Evolutionary conservation across 1,140 invertebrate genomes (phyloP), one percentile per base, ranked within the genome.

Genomic region (Microplitis demolitor): DNA sequence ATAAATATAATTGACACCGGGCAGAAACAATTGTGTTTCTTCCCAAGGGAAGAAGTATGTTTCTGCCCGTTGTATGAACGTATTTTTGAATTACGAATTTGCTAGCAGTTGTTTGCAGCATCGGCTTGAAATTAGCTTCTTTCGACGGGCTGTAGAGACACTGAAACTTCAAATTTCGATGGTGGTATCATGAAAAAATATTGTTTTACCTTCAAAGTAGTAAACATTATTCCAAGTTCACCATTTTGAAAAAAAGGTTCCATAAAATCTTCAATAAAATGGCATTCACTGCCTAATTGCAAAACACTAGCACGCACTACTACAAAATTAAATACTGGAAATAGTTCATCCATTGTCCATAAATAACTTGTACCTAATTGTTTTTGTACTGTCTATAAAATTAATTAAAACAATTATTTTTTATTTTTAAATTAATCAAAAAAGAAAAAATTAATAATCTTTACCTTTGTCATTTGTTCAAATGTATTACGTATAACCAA

Each of bases 281-380:
- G 92, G 77, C 96, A 92, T 87, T 96, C 94, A 13, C 94, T 95
- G 3, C 94, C 94, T 14, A 96, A 89, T 84, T 95, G 93, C 68
- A 93, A 89, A 76, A 96, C 93, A 71, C 92, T 88, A 24, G 94
- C 91, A 61, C 94, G 86, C 0, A 96, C 92, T 37, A 96, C 94
- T 51, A 96, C 93, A 85, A 93, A 96, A 82, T 93, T 91, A 86
- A 96, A 96, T 33, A 95, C 91, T 3, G 95, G 94, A 84, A 96
- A 93, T 70, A 96, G 85, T 77, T 95, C 93, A 84, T 96, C 94
- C 93, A 95, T 95, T 76, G 91, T 92, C 92, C 93, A 94, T 53
- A 92, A 81, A 80, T 93, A 93, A 16, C 88, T 83, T 69, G 87
- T 73, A 35, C 87, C 88, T 76, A 90, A 77, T 69, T 85, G 80